Evolutionary conservation across 2,888 invertebrate genomes (phyloP).

Genomic region (Mantis religiosa): DNA sequence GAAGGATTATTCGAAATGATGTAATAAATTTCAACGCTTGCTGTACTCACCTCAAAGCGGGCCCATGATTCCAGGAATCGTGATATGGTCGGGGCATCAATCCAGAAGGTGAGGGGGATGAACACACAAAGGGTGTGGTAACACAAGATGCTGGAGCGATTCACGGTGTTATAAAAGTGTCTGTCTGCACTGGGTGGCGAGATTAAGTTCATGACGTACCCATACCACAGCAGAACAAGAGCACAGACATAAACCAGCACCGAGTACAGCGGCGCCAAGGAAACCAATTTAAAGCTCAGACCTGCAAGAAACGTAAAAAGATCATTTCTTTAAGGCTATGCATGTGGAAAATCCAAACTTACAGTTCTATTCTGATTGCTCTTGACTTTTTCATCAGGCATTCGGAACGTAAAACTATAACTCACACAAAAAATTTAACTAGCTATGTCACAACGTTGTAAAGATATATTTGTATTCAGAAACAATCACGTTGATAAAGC

Average conservation of each 20-base stretch:
- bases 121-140: not conserved
- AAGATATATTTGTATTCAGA: too few species aligned
- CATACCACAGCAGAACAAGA: not conserved
- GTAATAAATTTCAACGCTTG: not conserved
- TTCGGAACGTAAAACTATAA: too few species aligned
- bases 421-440: too few species aligned
- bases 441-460: too few species aligned
- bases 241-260: not conserved
- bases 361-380: too few species aligned
- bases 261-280: not conserved
- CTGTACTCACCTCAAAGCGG: not conserved
- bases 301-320: not conserved
- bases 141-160: not conserved
- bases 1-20: not conserved
- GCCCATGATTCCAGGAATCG: not conserved
- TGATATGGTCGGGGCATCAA: not conserved
- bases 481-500: too few species aligned
- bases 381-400: too few species aligned
- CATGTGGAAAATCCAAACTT: too few species aligned
- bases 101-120: not conserved
- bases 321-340: too few species aligned
- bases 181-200: not conserved
- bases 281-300: not conserved
- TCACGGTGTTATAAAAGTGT: not conserved
- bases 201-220: not conserved